Evolutionary conservation across 2,888 invertebrate genomes (phyloP).

Genomic region (Doris montereyensis): DNA sequence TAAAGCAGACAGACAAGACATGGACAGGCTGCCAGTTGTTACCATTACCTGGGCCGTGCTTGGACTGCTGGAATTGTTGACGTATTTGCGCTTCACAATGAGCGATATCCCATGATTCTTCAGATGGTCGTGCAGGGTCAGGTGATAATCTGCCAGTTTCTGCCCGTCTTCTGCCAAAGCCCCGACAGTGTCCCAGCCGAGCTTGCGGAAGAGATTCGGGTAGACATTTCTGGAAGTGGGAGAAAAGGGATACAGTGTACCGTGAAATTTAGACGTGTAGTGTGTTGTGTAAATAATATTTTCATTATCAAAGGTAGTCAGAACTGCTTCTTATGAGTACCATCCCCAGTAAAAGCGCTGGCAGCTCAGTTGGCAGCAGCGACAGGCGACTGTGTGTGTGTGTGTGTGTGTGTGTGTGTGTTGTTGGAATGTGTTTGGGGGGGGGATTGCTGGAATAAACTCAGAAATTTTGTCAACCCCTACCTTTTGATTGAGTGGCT

Average conservation of each 20-base stretch:
- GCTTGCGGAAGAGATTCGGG: slow-evolving; percentile 59
- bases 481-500: too few species aligned
- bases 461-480: too few species aligned
- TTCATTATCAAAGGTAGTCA: not conserved
- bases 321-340: too few species aligned
- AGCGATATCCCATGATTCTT: slow-evolving; percentile 79
- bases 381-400: too few species aligned
- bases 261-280: not conserved
- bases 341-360: too few species aligned
- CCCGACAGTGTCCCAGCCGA: slow-evolving; percentile 81
- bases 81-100: slow-evolving; percentile 81
- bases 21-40: too few species aligned
- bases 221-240: slow-evolving; percentile 77
- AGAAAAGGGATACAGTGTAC: not conserved
- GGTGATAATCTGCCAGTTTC: slow-evolving; percentile 84
- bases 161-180: slow-evolving; percentile 86
- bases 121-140: slow-evolving; percentile 80
- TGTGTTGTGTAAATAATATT: not conserved
- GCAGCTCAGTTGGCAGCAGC: too few species aligned
- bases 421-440: too few species aligned
- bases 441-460: too few species aligned
- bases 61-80: slow-evolving; percentile 74
- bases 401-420: too few species aligned
- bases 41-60: slow-evolving; percentile 56
- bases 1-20: too few species aligned